phyloP scores from a whole-genome alignment of 1,140 invertebrate species.

The Drosophila nikananu region DNA sequence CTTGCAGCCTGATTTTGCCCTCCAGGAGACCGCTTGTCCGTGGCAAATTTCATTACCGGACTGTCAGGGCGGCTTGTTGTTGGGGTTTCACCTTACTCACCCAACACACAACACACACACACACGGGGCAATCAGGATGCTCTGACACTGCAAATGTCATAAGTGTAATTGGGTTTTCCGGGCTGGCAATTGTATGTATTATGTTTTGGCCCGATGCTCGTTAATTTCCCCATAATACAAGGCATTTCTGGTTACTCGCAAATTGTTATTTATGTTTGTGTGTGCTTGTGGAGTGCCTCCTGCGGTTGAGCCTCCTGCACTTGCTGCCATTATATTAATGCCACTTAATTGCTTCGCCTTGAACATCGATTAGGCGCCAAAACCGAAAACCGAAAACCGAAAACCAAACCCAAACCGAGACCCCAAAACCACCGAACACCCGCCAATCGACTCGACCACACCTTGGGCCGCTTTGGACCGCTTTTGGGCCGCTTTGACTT shows the following conservation, averaged over 20 bases:
- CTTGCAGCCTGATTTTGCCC: constrained; percentile 1
- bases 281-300: not conserved
- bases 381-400: constrained; percentile 1
- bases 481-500: constrained; percentile 31
- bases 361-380: constrained; percentile 64
- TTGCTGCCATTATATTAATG: constrained; percentile 41
- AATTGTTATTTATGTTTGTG: constrained; percentile 23
- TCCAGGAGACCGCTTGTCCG: constrained; percentile 12
- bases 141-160: constrained; percentile 69
- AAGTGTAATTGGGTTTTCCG: constrained; percentile 74
- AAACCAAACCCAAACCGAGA: not conserved
- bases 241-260: not conserved
- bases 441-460: constrained; percentile 20
- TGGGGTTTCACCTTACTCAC: not conserved
- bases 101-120: too few relatives aligned
- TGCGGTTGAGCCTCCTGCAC: constrained; percentile 22
- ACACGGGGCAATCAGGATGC: constrained; percentile 16
- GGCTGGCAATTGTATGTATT: constrained; percentile 43
- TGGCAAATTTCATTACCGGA: constrained; percentile 50
- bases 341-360: constrained; percentile 61
- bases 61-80: constrained; percentile 14
- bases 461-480: constrained; percentile 30
- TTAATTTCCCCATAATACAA: constrained; percentile 44
- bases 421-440: constrained; percentile 4
- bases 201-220: constrained; percentile 36